These are phyloP conservation scores for Bombus huntii DNA, from an alignment of 1,140 invertebrate genomes.

Conservation along the genomic window DNA sequence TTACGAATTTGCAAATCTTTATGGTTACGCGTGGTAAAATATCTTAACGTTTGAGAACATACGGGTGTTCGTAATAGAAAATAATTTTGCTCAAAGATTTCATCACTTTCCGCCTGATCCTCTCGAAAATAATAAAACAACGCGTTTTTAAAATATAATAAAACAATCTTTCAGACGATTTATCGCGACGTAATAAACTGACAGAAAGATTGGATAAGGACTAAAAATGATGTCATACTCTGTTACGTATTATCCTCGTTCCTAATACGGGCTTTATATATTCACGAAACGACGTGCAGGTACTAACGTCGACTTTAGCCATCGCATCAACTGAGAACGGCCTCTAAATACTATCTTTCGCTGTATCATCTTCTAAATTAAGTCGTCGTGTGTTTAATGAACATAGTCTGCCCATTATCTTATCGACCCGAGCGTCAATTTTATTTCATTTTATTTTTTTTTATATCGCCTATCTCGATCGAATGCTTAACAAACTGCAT, in stretches of 20 bases:
- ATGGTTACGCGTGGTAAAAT: too few species aligned
- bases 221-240: neutral
- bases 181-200: too few species aligned
- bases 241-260: neutral
- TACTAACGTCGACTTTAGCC: neutral
- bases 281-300: neutral
- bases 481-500: neutral
- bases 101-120: too few species aligned
- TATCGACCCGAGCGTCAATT: neutral
- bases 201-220: neutral
- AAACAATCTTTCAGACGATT: too few species aligned
- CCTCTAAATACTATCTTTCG: neutral
- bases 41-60: too few species aligned
- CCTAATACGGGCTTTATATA: neutral
- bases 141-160: too few species aligned
- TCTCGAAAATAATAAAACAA: too few species aligned
- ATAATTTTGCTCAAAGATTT: too few species aligned
- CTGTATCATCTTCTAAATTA: neutral
- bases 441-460: neutral
- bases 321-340: neutral
- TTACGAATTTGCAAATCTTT: too few species aligned
- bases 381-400: neutral
- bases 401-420: neutral
- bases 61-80: too few species aligned
- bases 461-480: neutral